These are phyloP conservation scores for Drosophila mimica DNA, from an alignment of 2,888 invertebrate species.

Conservation along the genomic window DNA sequence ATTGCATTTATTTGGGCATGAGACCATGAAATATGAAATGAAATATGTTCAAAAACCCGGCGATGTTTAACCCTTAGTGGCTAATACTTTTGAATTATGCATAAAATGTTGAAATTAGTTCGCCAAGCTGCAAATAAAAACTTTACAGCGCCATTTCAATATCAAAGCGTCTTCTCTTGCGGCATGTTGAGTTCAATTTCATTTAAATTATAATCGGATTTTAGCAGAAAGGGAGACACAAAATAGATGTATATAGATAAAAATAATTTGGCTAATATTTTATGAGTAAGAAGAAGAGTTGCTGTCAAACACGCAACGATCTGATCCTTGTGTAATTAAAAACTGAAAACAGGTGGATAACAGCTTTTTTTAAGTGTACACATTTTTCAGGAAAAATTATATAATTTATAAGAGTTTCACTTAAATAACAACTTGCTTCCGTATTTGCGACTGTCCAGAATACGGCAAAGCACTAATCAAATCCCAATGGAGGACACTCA, in stretches of 20 bases:
- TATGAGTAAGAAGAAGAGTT: neutral
- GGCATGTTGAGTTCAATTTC: conserved; percentile 37
- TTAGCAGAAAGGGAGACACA: neutral
- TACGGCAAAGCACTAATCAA: conserved; percentile 33
- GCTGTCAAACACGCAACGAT: neutral
- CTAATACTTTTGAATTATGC: conserved; percentile 73
- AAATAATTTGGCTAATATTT: neutral
- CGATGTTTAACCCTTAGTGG: conserved; percentile 63
- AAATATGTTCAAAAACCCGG: conserved; percentile 54
- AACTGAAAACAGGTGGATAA: neutral
- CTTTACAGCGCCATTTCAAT: conserved; percentile 72
- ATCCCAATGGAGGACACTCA: conserved; percentile 56
- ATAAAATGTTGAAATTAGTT: conserved; percentile 71
- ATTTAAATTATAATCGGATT: conserved; percentile 46
- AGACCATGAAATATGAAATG: conserved; percentile 70
- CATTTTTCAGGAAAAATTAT: neutral
- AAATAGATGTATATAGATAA: neutral
- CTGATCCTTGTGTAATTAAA: neutral
- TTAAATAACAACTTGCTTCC: neutral
- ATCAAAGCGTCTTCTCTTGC: conserved; percentile 68
- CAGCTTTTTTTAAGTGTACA: neutral
- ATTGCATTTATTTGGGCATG: conserved; percentile 77
- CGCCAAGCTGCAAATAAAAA: conserved; percentile 54
- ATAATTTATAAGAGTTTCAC: neutral
- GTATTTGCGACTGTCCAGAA: neutral